A percentile compares a stretch with the other conserved stretches of the same genome.
Evolutionary conservation across 2,888 invertebrate species (phyloP).

Genomic region (Dryobota labecula): DNA sequence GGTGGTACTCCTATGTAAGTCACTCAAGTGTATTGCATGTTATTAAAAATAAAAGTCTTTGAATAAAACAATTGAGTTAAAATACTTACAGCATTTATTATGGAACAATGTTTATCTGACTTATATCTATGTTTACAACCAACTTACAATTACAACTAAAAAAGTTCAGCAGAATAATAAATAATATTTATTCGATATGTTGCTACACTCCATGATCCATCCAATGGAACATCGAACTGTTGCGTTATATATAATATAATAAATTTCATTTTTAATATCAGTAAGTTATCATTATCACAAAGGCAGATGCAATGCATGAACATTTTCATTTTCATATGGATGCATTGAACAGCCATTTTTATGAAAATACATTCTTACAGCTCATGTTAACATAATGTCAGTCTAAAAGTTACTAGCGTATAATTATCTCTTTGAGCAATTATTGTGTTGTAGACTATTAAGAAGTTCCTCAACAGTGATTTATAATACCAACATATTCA

Average conservation of each 20-base stretch:
- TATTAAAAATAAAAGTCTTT: not conserved
- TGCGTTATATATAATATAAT: constrained; percentile 7
- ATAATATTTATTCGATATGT: constrained; percentile 34
- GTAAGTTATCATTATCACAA: constrained; percentile 52
- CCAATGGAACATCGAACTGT: constrained; percentile 6
- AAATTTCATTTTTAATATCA: constrained; percentile 22
- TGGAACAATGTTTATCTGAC: constrained; percentile 22
- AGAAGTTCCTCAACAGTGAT: constrained; percentile 21
- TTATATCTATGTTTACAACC: constrained; percentile 6
- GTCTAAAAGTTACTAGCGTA: constrained; percentile 14
- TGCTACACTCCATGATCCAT: constrained; percentile 8
- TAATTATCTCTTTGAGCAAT: constrained; percentile 31
- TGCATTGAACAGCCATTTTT: constrained; percentile 13
- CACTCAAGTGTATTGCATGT: not conserved
- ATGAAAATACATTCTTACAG: constrained; percentile 2
- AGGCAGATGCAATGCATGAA: constrained; percentile 10
- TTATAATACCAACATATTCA: constrained; percentile 18
- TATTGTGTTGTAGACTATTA: constrained; percentile 12
- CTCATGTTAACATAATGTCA: not conserved
- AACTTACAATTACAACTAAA: constrained; percentile 15
- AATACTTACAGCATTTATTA: constrained; percentile 37
- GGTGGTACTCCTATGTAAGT: not conserved
- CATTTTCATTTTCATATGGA: not conserved
- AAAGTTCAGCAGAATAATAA: constrained; percentile 9
- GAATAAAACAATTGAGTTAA: constrained; percentile 5